Conservation (phyloP, 2,113 vertebrate genomes). For the Aspiorhynchus laticeps region DNA sequence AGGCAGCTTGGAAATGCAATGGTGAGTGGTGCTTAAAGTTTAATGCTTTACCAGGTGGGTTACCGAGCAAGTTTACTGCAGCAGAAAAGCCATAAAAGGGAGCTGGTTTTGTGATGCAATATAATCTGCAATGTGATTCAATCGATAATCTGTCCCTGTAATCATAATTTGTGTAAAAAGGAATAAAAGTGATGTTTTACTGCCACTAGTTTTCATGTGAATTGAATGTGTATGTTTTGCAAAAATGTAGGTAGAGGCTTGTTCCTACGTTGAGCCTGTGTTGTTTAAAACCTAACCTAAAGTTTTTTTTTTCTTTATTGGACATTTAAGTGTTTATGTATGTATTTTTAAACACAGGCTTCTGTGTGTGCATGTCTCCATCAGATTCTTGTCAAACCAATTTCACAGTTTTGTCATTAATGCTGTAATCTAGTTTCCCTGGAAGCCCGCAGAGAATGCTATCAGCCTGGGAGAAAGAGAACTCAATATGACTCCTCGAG, state of each 20-base stretch:
- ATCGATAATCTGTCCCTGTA: neutral
- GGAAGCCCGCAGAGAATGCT: conserved; percentile 54
- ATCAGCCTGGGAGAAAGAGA: conserved; percentile 47
- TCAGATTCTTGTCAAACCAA: conserved; percentile 39
- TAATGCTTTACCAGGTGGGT: neutral
- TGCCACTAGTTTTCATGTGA: neutral
- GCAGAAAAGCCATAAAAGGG: neutral
- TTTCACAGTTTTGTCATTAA: conserved; percentile 44
- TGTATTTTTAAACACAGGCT: neutral
- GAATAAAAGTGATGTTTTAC: neutral
- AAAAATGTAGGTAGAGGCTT: neutral
- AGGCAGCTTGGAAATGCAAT: neutral
- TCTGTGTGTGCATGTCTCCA: conserved; percentile 42
- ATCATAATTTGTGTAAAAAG: neutral
- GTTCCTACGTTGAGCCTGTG: neutral
- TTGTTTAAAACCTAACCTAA: neutral
- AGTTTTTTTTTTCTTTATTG: neutral
- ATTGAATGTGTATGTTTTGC: neutral
- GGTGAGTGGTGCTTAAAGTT: neutral
- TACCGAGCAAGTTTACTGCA: neutral
- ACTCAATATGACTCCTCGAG: conserved; percentile 50
- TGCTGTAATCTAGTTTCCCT: conserved; percentile 56
- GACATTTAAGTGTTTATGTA: neutral
- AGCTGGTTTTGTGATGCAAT: neutral
- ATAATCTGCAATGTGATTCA: too few relatives aligned